These are phyloP conservation scores for Anoura caudifer DNA, from an alignment of 2,113 vertebrate genomes.

Conservation along the genomic window DNA sequence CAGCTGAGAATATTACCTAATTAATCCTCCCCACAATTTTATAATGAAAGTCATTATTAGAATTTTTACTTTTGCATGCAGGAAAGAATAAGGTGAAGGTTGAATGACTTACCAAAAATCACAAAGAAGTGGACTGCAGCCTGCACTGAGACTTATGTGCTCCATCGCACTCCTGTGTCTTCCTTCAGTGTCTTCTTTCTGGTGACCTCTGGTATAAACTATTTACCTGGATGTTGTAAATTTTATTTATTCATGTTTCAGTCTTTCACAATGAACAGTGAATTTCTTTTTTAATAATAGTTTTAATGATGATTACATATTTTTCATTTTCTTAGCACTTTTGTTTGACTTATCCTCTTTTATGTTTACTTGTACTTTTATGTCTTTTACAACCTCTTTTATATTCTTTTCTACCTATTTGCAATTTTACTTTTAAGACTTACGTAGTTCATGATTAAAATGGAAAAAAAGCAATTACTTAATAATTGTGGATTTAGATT, in stretches of 20 bases:
- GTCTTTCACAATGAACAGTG: neutral
- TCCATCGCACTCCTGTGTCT: neutral
- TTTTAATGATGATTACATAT: neutral
- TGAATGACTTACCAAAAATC: conserved; percentile 19
- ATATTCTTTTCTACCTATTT: neutral
- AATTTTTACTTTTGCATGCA: conserved; percentile 17
- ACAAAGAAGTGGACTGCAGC: neutral
- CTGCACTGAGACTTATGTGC: neutral
- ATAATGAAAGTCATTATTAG: conserved; percentile 50
- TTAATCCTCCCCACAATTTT: conserved; percentile 52
- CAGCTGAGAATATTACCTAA: conserved; percentile 52
- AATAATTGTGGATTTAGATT: neutral
- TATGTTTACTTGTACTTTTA: neutral
- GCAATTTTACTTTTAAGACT: neutral
- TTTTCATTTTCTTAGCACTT: neutral
- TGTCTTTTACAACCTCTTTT: neutral
- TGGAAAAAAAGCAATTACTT: neutral
- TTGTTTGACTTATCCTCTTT: neutral
- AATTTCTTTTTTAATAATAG: neutral
- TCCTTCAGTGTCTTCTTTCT: neutral
- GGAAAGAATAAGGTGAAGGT: conserved; percentile 25
- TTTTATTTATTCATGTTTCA: neutral
- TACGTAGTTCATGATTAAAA: neutral
- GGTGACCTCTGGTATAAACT: neutral
- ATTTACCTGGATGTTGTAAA: neutral